Conservation (phyloP, 2,888 invertebrate genomes). For the Tetheella fluctuosa region DNA sequence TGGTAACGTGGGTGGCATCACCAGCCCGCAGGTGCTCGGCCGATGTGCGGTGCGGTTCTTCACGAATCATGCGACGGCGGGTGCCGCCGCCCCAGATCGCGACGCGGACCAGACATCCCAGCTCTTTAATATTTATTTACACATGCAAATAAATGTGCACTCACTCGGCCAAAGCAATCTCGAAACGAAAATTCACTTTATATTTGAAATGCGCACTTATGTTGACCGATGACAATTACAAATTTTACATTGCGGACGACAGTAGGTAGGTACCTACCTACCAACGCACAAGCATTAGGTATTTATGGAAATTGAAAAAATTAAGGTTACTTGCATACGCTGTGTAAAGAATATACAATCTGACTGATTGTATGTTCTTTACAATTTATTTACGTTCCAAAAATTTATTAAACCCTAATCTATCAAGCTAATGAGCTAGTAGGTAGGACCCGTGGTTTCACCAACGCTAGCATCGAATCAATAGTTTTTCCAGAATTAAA, state of each 20-base stretch:
- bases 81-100: constrained; percentile 32
- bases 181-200: neutral
- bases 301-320: too few relatives aligned
- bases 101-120: constrained; percentile 46
- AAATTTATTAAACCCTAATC: too few relatives aligned
- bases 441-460: too few relatives aligned
- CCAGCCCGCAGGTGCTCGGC: constrained; percentile 59
- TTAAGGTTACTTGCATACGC: too few relatives aligned
- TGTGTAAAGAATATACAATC: too few relatives aligned
- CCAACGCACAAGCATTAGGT: neutral
- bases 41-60: constrained; percentile 51
- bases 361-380: too few relatives aligned
- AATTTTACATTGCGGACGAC: neutral
- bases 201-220: constrained; percentile 1
- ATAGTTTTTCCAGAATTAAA: too few relatives aligned
- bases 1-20: constrained; percentile 29
- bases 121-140: constrained; percentile 74
- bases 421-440: too few relatives aligned
- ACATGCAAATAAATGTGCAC: constrained; percentile 60
- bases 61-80: constrained; percentile 38
- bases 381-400: too few relatives aligned
- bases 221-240: neutral
- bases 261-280: too few relatives aligned
- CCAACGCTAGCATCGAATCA: too few relatives aligned
- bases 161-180: constrained; percentile 34